Percentiles rank a stretch among this genome's conserved stretches.
Conservation (phyloP, 2,888 invertebrate species). For the Parnassius glacialis region DNA sequence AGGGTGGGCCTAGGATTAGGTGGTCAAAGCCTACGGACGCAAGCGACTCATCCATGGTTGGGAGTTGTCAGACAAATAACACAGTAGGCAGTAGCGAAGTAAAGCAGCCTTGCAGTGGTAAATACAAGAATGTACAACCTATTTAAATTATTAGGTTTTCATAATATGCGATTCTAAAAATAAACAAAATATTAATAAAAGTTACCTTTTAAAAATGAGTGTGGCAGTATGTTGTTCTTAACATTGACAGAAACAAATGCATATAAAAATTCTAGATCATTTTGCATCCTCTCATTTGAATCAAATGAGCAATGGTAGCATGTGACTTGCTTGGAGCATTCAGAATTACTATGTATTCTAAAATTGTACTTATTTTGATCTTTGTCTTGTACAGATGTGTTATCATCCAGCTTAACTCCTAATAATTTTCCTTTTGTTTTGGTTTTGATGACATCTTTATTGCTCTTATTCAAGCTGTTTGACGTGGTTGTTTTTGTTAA, state of each 20-base stretch:
- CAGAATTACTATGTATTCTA: background rate
- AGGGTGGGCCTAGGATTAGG: too few relatives aligned
- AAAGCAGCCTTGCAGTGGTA: too few relatives aligned
- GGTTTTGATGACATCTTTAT: conserved; percentile 5
- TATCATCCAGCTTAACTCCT: background rate
- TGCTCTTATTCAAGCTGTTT: conserved; percentile 26
- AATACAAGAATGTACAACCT: background rate
- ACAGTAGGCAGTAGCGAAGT: too few relatives aligned
- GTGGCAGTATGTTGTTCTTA: conserved; percentile 61
- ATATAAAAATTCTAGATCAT: conserved; percentile 59
- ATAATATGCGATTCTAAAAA: too few relatives aligned
- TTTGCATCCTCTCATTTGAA: conserved; percentile 30
- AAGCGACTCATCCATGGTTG: too few relatives aligned
- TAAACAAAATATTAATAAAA: background rate
- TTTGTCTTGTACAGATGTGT: background rate
- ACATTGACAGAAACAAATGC: conserved; percentile 69
- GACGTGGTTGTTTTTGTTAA: conserved; percentile 38
- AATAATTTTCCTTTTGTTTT: conserved; percentile 26
- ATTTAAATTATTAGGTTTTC: background rate
- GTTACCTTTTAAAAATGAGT: conserved; percentile 65
- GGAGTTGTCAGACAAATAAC: too few relatives aligned
- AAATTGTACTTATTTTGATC: conserved; percentile 9
- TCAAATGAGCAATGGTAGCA: conserved; percentile 12
- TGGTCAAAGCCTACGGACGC: too few relatives aligned
- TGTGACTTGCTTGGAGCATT: conserved; percentile 15